Conservation (phyloP, 2,113 vertebrate genomes). For the Sinocyclocheilus rhinocerous region DNA sequence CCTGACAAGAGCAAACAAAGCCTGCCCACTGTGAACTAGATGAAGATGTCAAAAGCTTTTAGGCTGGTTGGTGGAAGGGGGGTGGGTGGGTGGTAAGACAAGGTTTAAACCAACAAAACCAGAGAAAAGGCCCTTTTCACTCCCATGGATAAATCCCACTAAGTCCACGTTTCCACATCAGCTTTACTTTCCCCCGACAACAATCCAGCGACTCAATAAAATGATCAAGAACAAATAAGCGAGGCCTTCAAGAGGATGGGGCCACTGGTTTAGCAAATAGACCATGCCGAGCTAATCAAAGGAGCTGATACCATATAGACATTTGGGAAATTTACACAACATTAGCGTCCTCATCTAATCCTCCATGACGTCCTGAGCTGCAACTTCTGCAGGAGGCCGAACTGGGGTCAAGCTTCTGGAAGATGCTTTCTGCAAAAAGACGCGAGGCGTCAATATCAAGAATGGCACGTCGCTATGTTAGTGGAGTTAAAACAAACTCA, state of each 20-base stretch:
- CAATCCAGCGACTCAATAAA: slow-evolving; percentile 68
- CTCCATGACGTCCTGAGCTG: not conserved
- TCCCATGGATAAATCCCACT: slow-evolving; percentile 78
- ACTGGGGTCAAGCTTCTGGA: not conserved
- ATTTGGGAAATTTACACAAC: slow-evolving; percentile 39
- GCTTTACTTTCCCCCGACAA: slow-evolving; percentile 73
- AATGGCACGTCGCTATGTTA: not conserved
- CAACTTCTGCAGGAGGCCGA: not conserved
- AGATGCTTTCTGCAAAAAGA: not conserved
- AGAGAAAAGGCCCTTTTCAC: slow-evolving; percentile 77
- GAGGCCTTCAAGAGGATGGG: slow-evolving; percentile 3
- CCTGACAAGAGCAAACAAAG: slow-evolving; percentile 99
- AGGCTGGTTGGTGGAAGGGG: slow-evolving; percentile 60
- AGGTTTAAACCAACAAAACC: slow-evolving; percentile 84
- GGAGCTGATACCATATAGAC: slow-evolving; percentile 36
- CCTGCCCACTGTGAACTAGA: slow-evolving; percentile 85
- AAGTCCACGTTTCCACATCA: slow-evolving; percentile 83
- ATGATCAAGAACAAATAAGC: slow-evolving; percentile 54
- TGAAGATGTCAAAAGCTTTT: slow-evolving; percentile 86
- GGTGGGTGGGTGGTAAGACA: slow-evolving; percentile 57
- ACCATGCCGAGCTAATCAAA: slow-evolving; percentile 41
- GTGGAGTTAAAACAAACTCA: not conserved
- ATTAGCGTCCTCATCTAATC: not conserved
- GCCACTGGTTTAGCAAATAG: slow-evolving; percentile 37
- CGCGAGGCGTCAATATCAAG: not conserved